phyloP scores from a whole-genome alignment of 2,888 invertebrate genomes.

The Falcaria lacertinaria region DNA sequence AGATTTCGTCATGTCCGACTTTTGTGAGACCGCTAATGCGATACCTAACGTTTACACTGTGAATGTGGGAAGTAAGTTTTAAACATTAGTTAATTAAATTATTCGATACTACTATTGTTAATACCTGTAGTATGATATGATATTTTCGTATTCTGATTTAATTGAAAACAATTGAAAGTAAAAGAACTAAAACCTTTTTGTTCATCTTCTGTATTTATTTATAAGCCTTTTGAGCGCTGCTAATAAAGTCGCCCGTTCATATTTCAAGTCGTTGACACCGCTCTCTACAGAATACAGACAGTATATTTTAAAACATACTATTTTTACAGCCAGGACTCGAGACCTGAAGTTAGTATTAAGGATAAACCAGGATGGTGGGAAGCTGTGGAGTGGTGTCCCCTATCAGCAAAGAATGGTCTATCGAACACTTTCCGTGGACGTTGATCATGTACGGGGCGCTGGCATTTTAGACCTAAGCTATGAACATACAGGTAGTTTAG shows the following conservation, averaged over 20 bases:
- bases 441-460: slow-evolving; percentile 50
- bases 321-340: slow-evolving; percentile 38
- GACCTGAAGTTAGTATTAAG: slow-evolving; percentile 45
- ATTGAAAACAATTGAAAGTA: too few species aligned
- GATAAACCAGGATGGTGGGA: slow-evolving; percentile 39
- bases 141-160: too few species aligned
- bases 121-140: too few species aligned
- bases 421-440: slow-evolving; percentile 38
- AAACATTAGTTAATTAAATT: neutral
- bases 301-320: too few species aligned
- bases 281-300: too few species aligned
- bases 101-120: neutral
- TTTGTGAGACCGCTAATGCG: slow-evolving; percentile 54
- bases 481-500: slow-evolving; percentile 35
- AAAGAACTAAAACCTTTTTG: too few species aligned
- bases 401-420: slow-evolving; percentile 42
- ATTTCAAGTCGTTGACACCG: too few species aligned
- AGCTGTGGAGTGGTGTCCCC: slow-evolving; percentile 41
- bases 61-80: slow-evolving; percentile 67
- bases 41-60: slow-evolving; percentile 70
- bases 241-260: too few species aligned
- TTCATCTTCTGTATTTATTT: too few species aligned
- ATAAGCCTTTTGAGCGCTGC: too few species aligned
- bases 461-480: slow-evolving; percentile 59
- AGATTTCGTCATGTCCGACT: slow-evolving; percentile 68